Percentiles rank a stretch among this genome's conserved stretches.
Evolutionary conservation across 2,113 vertebrate genomes (phyloP).

Genomic region (Speoplatyrhinus poulsoni): DNA sequence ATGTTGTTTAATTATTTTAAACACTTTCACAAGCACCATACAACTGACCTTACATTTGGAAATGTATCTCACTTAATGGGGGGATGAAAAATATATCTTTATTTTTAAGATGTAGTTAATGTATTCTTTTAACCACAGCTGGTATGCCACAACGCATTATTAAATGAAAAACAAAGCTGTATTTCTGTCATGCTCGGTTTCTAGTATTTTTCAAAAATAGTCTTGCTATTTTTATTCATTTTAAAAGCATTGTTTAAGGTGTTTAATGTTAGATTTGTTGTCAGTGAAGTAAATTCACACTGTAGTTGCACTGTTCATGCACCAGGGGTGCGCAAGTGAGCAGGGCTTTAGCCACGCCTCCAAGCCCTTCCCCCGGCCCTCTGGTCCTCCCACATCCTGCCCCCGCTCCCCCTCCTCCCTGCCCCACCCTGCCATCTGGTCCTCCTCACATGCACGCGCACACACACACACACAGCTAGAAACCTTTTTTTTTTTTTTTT

Average conservation of each 20-base stretch:
- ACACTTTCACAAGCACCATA: neutral
- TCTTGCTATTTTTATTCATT: neutral
- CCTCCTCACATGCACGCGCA: slow-evolving; percentile 64
- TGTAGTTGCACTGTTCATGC: slow-evolving; percentile 75
- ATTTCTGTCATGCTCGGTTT: neutral
- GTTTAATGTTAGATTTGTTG: neutral
- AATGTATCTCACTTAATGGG: neutral
- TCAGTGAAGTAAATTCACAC: slow-evolving; percentile 8
- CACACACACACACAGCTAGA: slow-evolving; percentile 29
- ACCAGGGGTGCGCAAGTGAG: slow-evolving; percentile 93
- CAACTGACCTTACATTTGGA: neutral
- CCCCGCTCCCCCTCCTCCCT: slow-evolving; percentile 43
- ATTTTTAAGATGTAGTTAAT: neutral
- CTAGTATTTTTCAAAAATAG: neutral
- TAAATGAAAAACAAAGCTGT: neutral
- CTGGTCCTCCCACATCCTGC: slow-evolving; percentile 73
- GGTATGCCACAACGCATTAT: neutral
- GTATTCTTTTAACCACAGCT: slow-evolving; percentile 4
- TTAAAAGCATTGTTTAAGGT: neutral
- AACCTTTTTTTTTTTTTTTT: slow-evolving; percentile 61
- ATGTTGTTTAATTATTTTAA: neutral
- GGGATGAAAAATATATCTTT: neutral
- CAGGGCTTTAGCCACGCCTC: slow-evolving; percentile 68
- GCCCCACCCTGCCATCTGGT: slow-evolving; percentile 84
- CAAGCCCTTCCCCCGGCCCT: slow-evolving; percentile 54